Conservation (phyloP, 2,113 vertebrate genomes). For the Rana temporaria region DNA sequence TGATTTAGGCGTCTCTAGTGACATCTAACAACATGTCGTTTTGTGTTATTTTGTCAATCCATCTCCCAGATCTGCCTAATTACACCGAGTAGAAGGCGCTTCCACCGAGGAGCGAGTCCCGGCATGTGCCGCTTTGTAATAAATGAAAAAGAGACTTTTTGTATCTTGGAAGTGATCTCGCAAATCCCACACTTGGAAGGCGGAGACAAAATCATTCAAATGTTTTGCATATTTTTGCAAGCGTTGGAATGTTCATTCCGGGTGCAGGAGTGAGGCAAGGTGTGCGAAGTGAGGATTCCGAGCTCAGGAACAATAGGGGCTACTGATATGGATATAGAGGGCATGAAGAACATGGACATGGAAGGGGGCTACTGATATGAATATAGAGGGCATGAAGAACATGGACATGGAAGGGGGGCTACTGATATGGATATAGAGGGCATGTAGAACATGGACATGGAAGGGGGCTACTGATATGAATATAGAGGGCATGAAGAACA, state of each 20-base stretch:
- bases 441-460: too few relatives aligned
- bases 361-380: too few relatives aligned
- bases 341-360: too few relatives aligned
- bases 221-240: constrained; percentile 26
- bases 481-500: too few relatives aligned
- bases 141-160: constrained; percentile 2
- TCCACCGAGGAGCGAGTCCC: neutral
- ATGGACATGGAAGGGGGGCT: too few relatives aligned
- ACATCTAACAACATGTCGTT: neutral
- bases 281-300: too few relatives aligned
- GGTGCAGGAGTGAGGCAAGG: too few relatives aligned
- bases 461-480: too few relatives aligned
- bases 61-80: constrained; percentile 6
- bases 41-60: neutral
- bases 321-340: too few relatives aligned
- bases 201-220: constrained; percentile 32
- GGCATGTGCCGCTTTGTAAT: neutral
- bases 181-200: constrained; percentile 15
- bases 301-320: too few relatives aligned
- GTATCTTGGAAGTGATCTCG: constrained; percentile 4
- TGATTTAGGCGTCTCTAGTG: neutral
- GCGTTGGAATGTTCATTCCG: neutral
- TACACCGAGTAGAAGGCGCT: neutral
- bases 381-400: too few relatives aligned
- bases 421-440: too few relatives aligned